Evolutionary conservation across 2,888 invertebrate genomes (phyloP).

Genomic region (Tinea trinotella): DNA sequence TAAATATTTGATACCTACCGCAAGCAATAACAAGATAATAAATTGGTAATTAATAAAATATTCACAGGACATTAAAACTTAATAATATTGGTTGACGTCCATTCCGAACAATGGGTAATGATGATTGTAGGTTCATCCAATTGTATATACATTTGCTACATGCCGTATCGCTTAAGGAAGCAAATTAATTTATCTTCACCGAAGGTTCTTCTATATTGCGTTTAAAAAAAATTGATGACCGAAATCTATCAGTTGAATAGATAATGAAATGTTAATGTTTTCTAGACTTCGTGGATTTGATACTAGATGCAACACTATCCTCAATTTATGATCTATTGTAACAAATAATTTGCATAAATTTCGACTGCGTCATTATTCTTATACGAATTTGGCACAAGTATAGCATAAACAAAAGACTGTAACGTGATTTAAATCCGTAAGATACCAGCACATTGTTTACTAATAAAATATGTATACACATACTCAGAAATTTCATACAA

Average conservation of each 20-base stretch:
- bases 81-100: not conserved
- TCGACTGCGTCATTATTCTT: too few species aligned
- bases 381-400: too few species aligned
- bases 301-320: too few species aligned
- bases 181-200: slow-evolving; percentile 8
- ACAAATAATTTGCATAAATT: too few species aligned
- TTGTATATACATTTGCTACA: not conserved
- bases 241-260: not conserved
- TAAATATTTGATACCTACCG: not conserved
- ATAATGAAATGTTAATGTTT: not conserved
- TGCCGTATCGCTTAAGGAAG: not conserved
- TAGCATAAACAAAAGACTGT: too few species aligned
- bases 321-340: too few species aligned
- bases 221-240: not conserved
- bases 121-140: not conserved
- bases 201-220: not conserved
- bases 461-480: too few species aligned
- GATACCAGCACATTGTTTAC: too few species aligned
- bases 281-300: not conserved
- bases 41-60: not conserved
- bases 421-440: too few species aligned
- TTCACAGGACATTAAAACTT: not conserved
- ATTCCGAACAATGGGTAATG: not conserved
- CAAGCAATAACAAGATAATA: not conserved
- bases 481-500: too few species aligned